Evolutionary conservation across 2,113 vertebrate species (phyloP), one percentile per base, ranked within the genome.

Genomic region (Rissa tridactyla): DNA sequence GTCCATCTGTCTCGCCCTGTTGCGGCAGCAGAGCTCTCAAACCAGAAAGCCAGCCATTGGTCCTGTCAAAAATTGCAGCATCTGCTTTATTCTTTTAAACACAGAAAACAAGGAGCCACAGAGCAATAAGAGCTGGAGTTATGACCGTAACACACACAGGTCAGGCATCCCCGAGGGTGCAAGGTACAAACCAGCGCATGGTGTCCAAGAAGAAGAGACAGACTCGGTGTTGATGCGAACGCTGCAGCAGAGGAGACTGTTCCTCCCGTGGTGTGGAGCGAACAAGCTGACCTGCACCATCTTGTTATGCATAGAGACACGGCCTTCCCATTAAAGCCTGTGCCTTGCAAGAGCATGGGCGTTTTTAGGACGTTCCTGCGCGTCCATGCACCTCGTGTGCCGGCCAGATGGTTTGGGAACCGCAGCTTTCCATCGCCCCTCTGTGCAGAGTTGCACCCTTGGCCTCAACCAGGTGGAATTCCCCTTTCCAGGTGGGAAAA

Each of bases 261-360:
- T 91, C 36, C 66, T 22, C 32, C 77, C 4, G 2, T 7, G 2
- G 5, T 1, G 0, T 4, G 55, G 46, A 2, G 6, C 1, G 36
- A 49, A 5, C 15, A 13, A 26, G 15, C 27, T 12, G 26, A 34
- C 20, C 72, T 32, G 40, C 71, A 22, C 17, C 40, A 52, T 12
- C n/a, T 0, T 13, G 32, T 13, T 3, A 6, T 6, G 9, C 11
- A 32, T 0, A 22, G 5, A 27, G 27, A 32, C 0, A 2, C 51
- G 64, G 38, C 69, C 30, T 29, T 16, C n/a, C 38, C 30, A 1
- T 3, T 38, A 47, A 20, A 75, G 15, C 20, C 49, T 1, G 0
- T 10, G 27, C 18, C 38, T 46, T 46, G 49, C 61, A 52, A 62
- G 29, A 32, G 11, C 68, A 19, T 0, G 1, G 18, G n/a, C 1